Conservation (phyloP, 2,888 invertebrate species). For the Urechis unicinctus region DNA sequence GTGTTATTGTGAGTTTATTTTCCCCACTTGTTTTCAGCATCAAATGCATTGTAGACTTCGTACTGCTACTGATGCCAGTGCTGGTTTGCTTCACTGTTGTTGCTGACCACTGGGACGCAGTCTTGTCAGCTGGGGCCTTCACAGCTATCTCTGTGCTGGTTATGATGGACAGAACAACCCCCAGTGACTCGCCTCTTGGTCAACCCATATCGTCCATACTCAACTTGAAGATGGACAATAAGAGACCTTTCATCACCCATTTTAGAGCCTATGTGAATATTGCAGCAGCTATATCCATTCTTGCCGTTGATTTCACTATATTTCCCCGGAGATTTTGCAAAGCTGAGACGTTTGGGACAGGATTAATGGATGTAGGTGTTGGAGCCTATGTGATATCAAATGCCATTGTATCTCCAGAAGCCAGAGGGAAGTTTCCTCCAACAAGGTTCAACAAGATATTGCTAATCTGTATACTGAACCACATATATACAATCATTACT, state of each 20-base stretch:
- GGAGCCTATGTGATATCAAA: slow-evolving; percentile 63
- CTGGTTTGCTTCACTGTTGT: slow-evolving; percentile 19
- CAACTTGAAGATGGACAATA: no score
- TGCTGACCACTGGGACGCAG: neutral
- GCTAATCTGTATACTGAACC: neutral
- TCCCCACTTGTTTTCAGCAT: slow-evolving; percentile 21
- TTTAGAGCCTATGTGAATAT: slow-evolving; percentile 35
- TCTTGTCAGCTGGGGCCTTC: neutral
- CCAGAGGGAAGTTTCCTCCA: slow-evolving; percentile 21
- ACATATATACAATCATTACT: neutral
- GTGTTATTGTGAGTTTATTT: no score
- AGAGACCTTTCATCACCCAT: slow-evolving; percentile 33
- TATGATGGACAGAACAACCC: no score
- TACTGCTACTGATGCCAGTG: slow-evolving; percentile 27
- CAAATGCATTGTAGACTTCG: slow-evolving; percentile 26
- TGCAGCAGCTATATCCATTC: slow-evolving; percentile 62
- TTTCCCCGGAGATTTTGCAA: slow-evolving; percentile 84
- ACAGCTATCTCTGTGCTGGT: neutral
- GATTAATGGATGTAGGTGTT: slow-evolving; percentile 90
- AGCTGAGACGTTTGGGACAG: slow-evolving; percentile 73
- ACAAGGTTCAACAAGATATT: slow-evolving; percentile 10
- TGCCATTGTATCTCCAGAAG: slow-evolving; percentile 42
- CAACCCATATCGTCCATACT: neutral
- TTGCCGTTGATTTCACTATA: slow-evolving; percentile 86
- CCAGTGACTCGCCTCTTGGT: neutral